phyloP scores from a whole-genome alignment of 2,888 invertebrate genomes.

The Eretmocerus hayati region DNA sequence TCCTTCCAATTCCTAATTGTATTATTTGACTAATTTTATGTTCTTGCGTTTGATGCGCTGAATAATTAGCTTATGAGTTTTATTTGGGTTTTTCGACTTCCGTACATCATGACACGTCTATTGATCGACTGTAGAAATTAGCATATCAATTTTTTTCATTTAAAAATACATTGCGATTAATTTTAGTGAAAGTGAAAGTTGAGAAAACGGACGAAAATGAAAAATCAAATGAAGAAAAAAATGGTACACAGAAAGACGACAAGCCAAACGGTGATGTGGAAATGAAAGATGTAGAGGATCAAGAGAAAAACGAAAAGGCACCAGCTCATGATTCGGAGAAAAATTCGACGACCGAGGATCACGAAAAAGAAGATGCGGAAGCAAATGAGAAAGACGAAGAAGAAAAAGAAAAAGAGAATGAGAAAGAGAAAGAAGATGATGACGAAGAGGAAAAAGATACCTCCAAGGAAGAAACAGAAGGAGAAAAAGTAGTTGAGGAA shows the following conservation, averaged over 20 bases:
- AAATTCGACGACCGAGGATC: conserved; percentile 35
- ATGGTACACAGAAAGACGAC: conserved; percentile 7
- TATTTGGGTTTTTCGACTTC: no score
- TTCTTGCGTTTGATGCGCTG: no score
- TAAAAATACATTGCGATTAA: neutral
- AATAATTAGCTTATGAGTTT: no score
- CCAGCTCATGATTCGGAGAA: conserved; percentile 33
- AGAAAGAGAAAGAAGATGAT: conserved; percentile 34
- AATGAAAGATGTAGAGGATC: conserved; percentile 31
- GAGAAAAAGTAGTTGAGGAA: conserved; percentile 29
- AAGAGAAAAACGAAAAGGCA: conserved; percentile 36
- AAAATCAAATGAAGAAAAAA: conserved; percentile 18
- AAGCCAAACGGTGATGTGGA: conserved; percentile 23
- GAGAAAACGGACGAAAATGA: conserved; percentile 31
- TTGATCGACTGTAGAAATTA: neutral
- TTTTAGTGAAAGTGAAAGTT: conserved; percentile 24
- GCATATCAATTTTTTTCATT: no score
- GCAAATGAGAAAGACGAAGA: no score
- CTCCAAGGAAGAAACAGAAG: conserved; percentile 41
- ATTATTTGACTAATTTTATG: no score
- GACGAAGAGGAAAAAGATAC: conserved; percentile 38
- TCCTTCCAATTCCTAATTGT: no score
- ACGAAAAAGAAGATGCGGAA: conserved; percentile 26
- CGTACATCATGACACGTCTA: no score
- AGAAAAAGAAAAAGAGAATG: conserved; percentile 28